Evolutionary conservation across 2,888 invertebrate species (phyloP).

Genomic region (Oscheius sp.): DNA sequence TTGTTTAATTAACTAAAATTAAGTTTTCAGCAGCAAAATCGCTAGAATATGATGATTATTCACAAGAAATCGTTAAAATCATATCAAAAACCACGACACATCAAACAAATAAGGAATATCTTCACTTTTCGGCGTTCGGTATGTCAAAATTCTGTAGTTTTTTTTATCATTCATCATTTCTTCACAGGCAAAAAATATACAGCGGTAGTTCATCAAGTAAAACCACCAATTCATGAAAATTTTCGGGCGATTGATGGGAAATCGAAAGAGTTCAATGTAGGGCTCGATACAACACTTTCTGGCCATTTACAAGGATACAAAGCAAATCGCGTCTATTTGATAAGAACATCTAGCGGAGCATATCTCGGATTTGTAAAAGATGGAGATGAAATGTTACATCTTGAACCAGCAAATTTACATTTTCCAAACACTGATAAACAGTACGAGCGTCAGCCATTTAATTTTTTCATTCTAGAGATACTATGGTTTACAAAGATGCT

Average conservation of each 20-base stretch:
- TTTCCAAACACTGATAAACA: not conserved
- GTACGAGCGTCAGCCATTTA: not conserved
- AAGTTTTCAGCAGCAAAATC: not conserved
- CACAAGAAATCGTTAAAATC: conserved; percentile 6
- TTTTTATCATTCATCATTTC: not conserved
- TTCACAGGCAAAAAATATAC: not conserved
- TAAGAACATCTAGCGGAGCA: not conserved
- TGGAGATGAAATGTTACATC: conserved; percentile 7
- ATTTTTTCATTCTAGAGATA: conserved; percentile 14
- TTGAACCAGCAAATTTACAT: conserved; percentile 24
- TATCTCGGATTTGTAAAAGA: conserved; percentile 11
- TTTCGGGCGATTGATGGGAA: conserved; percentile 4
- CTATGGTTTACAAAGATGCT: not conserved
- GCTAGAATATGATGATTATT: not conserved
- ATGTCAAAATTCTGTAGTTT: not conserved
- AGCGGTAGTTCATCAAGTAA: not conserved
- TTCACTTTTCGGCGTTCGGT: conserved; percentile 18
- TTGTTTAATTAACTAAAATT: too few species aligned
- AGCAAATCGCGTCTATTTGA: not conserved
- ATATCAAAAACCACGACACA: not conserved
- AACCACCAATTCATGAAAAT: conserved; percentile 10
- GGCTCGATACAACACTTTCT: not conserved
- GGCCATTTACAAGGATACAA: not conserved
- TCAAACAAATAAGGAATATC: not conserved
- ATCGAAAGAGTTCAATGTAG: not conserved